phyloP scores from a whole-genome alignment of 2,888 invertebrate species.

The Plutella xylostella region DNA sequence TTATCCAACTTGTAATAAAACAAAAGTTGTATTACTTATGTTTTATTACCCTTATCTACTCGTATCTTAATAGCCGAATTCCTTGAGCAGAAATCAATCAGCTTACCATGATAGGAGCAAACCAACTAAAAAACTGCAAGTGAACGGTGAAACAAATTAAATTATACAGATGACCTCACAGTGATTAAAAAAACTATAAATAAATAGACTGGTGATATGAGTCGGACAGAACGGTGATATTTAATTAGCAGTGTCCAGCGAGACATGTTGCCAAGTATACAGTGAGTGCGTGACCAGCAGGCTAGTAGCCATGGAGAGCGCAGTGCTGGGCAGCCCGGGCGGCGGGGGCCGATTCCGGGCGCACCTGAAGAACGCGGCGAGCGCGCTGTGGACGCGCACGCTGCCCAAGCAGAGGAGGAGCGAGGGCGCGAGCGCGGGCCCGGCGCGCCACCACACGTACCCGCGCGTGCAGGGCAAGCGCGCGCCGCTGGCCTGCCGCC shows the following conservation, averaged over 20 bases:
- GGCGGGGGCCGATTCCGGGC: conserved; percentile 55
- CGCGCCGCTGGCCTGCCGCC: conserved; percentile 43
- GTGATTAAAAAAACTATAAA: too few species aligned
- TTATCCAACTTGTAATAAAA: too few species aligned
- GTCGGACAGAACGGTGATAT: not conserved
- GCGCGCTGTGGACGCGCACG: conserved; percentile 55
- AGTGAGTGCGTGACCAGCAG: conserved; percentile 31
- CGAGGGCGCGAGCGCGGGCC: conserved; percentile 31
- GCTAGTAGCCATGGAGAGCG: conserved; percentile 54
- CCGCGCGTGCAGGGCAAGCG: conserved; percentile 51
- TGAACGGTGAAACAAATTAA: too few species aligned
- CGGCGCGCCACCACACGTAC: conserved; percentile 48
- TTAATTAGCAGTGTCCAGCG: conserved; percentile 6
- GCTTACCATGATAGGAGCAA: too few species aligned
- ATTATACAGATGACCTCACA: too few species aligned
- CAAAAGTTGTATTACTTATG: too few species aligned
- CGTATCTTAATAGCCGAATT: too few species aligned
- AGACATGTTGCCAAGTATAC: conserved; percentile 48
- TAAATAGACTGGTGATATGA: conserved; percentile 13
- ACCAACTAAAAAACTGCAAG: too few species aligned
- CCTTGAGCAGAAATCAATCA: too few species aligned
- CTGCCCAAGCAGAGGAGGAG: conserved; percentile 57
- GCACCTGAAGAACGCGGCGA: conserved; percentile 60
- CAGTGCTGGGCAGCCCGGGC: conserved; percentile 59
- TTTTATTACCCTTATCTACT: too few species aligned